Base-by-base conservation (phyloP, 2,797 vertebrate genomes). In the Valencia hispanica region DNA sequence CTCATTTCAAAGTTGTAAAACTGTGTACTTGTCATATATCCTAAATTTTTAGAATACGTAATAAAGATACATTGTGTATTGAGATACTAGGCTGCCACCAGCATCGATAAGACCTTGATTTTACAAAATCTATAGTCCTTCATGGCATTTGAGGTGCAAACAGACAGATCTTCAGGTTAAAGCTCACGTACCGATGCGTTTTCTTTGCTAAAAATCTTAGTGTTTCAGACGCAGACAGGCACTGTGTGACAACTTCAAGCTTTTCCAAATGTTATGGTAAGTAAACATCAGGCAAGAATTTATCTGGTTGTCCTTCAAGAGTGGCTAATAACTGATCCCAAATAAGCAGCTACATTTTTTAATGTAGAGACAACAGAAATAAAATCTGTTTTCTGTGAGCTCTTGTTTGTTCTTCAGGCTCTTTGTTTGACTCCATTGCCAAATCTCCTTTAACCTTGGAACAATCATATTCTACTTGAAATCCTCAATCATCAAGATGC, bases 401-500 rank as follows among this genome's bases (percentile, higher is more conserved):
- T 50, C 30, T 18, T 63, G 20, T 39, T 32, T 43, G 36, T 80
- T 79, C 55, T 80, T 74, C 68, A 70, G 73, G 7, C 63, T 71
- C 57, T 72, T 81, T 61, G 66, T 65, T 53, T 50, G 43, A 22
- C 55, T n/a, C 32, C 2, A 10, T 25, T 27, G 17, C 59, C 22
- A 47, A 39, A 66, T 68, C 57, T 77, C 65, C 9, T 39, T n/a
- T 5, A 30, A 15, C 22, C 22, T 18, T 25, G 4, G 30, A 77
- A 71, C 74, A 51, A 78, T 32, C 25, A 32, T 12, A 63, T 69
- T 80, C 93, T 96, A 97, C 84, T 98, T 96, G 79, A 97, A 93
- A 82, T 97, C 96, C 89, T 98, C 96, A 66, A 96, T 97, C 69
- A 97, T 93, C 0, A 96, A 93, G 66, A 97, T 95, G 70, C 98